Base-by-base conservation (phyloP, 2,797 vertebrate genomes). In the Rhinella marina region DNA sequence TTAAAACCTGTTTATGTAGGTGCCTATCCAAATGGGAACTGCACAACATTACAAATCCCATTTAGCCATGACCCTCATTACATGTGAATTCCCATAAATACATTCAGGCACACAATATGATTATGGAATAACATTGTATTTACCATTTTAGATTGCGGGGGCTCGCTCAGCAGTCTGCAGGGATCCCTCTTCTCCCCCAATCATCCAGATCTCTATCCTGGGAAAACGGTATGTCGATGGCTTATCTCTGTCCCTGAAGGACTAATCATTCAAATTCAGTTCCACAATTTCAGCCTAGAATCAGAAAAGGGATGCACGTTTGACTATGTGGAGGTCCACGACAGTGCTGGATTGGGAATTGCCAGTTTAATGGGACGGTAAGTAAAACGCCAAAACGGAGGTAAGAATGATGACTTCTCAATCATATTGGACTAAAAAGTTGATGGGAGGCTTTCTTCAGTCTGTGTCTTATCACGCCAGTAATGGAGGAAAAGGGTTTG, bases 221-320 rank as follows among this genome's bases (percentile, higher is more conserved):
- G 96, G 90, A 96, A 96, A 87, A 97, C 97, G 96, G 97, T 98
- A 13, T 88, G 87, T 75, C 78, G 91, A 0, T 86, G 87, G 87
- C 57, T 85, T 27, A 50, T 88, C 59, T 81, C 83, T 59, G 79
- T 88, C 32, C 50, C 68, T 23, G 87, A 88, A 23, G 97, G 96
- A 73, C 95, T 97, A 0, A 88, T 97, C 86, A 91, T 99, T 75
- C 94, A 93, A 3, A 93, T 99, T 62, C 95, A 84, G 86, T 99
- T 99, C 94, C 94, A 93, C 88, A 98, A 98, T 96, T 99, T 99
- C 94, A 99, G 98, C 92, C 94, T 99, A 92, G 98, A 98, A 91
- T 93, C 93, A 0, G 96, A 97, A 62, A 95, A 96, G 0, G 95
- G 95, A 59, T 99, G 98, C 90, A 95, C 94, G 92, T 96, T 96